Percentiles rank a stretch among this genome's conserved stretches.
Conservation (phyloP, 1,140 invertebrate genomes). For the Littorina saxatilis region DNA sequence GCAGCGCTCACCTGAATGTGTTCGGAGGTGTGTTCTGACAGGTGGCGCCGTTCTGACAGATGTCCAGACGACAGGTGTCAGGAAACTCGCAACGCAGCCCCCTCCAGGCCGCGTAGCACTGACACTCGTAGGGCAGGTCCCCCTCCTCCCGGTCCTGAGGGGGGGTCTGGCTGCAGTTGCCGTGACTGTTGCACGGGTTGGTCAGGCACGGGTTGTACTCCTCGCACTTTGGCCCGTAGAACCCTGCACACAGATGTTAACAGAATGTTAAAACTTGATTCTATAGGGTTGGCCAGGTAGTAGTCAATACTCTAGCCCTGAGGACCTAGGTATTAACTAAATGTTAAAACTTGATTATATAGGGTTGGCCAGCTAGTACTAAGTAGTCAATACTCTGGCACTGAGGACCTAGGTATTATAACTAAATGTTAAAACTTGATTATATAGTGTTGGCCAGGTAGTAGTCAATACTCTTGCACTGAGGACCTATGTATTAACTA, state of each 20-base stretch:
- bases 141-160: not conserved
- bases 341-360: too few relatives aligned
- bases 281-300: too few relatives aligned
- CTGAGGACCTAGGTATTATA: too few relatives aligned
- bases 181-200: conserved; percentile 61
- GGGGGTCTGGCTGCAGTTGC: conserved; percentile 41
- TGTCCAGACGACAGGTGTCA: conserved; percentile 47
- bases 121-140: conserved; percentile 48
- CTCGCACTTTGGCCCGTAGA: conserved; percentile 68
- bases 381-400: too few relatives aligned
- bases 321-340: too few relatives aligned
- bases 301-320: too few relatives aligned
- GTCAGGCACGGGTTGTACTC: conserved; percentile 68
- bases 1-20: conserved; percentile 62
- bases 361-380: too few relatives aligned
- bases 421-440: too few relatives aligned
- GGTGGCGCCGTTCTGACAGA: conserved; percentile 60
- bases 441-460: too few relatives aligned
- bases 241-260: conserved; percentile 48
- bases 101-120: conserved; percentile 54
- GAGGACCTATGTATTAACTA: too few relatives aligned
- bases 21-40: conserved; percentile 51
- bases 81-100: conserved; percentile 54
- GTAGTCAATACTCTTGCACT: too few relatives aligned
- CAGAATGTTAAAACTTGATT: too few relatives aligned